Conservation (phyloP, 2,797 vertebrate species). For the Phalloptychus januarius region DNA sequence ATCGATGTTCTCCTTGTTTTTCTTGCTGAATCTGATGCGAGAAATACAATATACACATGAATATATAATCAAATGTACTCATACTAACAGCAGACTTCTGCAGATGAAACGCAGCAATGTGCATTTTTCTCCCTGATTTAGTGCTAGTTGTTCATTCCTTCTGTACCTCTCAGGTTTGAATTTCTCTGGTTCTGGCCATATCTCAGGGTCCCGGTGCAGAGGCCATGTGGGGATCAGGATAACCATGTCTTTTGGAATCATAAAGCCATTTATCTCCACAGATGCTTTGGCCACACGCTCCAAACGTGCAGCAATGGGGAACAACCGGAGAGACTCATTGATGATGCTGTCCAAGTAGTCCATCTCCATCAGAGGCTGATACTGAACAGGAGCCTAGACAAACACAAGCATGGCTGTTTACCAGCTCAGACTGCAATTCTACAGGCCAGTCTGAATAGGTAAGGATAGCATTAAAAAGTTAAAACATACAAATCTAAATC, state of each 20-base stretch:
- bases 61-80: neutral
- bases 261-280: constrained; percentile 73
- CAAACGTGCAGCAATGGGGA: constrained; percentile 58
- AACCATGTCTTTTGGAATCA: constrained; percentile 73
- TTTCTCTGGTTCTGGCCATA: constrained; percentile 79
- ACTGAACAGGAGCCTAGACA: constrained; percentile 68
- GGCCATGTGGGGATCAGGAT: constrained; percentile 69
- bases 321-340: constrained; percentile 78
- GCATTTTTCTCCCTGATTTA: neutral
- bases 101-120: neutral
- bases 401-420: neutral
- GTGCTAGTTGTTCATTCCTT: neutral
- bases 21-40: constrained; percentile 81
- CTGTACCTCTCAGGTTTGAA: constrained; percentile 83
- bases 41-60: neutral
- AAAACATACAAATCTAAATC: too few relatives aligned
- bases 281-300: constrained; percentile 81
- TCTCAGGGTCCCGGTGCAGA: constrained; percentile 72
- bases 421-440: neutral
- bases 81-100: neutral
- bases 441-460: neutral
- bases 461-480: neutral
- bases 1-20: constrained; percentile 75
- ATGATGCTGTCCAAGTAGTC: constrained; percentile 81
- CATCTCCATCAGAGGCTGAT: constrained; percentile 78